These are phyloP conservation scores for Bos javanicus DNA, from an alignment of 2,113 vertebrate genomes.

Conservation along the genomic window DNA sequence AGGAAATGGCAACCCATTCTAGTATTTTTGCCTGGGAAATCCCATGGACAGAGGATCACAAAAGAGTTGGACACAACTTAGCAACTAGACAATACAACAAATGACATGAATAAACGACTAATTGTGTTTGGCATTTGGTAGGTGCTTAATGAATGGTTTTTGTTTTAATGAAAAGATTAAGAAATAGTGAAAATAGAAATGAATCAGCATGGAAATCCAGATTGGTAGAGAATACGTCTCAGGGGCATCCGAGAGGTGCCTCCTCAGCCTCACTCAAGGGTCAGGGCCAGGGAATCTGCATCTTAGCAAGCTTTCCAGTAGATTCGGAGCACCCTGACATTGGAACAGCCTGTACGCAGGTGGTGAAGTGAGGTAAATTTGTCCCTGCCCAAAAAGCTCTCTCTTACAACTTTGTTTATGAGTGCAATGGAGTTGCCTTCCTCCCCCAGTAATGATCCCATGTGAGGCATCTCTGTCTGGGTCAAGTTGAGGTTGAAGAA, in stretches of 20 bases:
- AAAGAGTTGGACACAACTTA: background rate
- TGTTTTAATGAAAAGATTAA: background rate
- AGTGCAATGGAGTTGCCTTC: background rate
- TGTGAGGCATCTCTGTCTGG: background rate
- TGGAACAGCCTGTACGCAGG: background rate
- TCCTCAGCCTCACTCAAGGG: background rate
- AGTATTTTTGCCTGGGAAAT: background rate
- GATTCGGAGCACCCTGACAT: background rate
- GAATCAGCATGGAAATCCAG: background rate
- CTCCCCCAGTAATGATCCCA: background rate
- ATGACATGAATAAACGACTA: background rate
- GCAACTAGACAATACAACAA: background rate
- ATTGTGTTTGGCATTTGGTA: background rate
- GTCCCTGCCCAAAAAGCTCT: background rate
- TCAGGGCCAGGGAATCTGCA: background rate
- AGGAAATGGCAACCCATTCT: background rate
- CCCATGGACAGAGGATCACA: background rate
- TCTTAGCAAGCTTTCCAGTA: background rate
- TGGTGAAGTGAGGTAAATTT: background rate
- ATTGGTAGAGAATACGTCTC: background rate
- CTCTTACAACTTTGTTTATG: background rate
- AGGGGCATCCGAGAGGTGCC: background rate
- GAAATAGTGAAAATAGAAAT: background rate
- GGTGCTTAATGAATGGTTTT: background rate
- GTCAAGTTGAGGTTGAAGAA: background rate